Evolutionary conservation across 2,797 vertebrate species (phyloP), one percentile per base, ranked within the genome.

Genomic region (Schizopygopsis malacanthus): DNA sequence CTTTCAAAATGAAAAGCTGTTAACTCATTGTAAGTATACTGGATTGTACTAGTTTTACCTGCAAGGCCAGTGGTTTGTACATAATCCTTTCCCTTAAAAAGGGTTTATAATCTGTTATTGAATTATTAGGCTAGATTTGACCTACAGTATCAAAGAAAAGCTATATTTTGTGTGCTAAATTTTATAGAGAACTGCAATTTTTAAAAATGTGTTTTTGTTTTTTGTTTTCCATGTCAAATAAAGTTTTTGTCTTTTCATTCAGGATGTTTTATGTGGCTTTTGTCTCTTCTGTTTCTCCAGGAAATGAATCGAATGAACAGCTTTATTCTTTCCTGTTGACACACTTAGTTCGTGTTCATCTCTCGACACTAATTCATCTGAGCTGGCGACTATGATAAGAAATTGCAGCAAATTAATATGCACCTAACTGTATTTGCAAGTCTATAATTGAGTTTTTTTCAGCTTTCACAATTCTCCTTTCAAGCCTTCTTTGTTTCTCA

Each of bases 161-260:
- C 90, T 95, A 87, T 95, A 94, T 95, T 95, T 95, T 95, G 92
- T 95, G 94, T 96, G 95, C 89, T 93, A 92, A 94, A 93, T 95
- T 95, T 95, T 94, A 91, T 95, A 95, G 93, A 93, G 86, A 89
- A 85, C 92, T 91, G 93, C 92, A 91, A 92, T 91, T 90, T 89
- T 90, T 88, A 86, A 92, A 89, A 84, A 86, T 84, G 83, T 85
- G 87, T 90, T 92, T 92, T 87, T 87, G 86, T 92, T 90, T 92
- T 90, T 83, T 90, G 93, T 91, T 89, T 85, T 81, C 56, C 79
- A 85, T 80, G 70, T 75, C 25, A 87, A 87, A 91, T 93, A 85
- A 90, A 93, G 90, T 91, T 28, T 28, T 28, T 94, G 92, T 94
- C 90, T 93, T 95, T 95, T 92, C 90, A 93, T 90, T 93, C 86